These are phyloP conservation scores for Pectinophora gossypiella DNA, from an alignment of 1,140 invertebrate species.

Conservation along the genomic window DNA sequence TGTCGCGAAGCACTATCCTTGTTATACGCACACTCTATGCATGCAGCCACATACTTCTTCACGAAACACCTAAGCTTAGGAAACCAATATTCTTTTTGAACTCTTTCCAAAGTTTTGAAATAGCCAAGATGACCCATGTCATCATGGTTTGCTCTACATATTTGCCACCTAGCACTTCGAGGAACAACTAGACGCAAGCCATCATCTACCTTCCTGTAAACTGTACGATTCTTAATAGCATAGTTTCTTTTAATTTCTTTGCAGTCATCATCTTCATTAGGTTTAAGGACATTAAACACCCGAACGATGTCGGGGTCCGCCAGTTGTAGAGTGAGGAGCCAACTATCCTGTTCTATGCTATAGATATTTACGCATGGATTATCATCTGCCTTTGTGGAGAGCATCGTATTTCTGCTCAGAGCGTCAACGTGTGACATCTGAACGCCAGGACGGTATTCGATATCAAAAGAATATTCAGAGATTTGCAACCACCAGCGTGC, in stretches of 20 bases:
- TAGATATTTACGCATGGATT: neutral
- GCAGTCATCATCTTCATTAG: neutral
- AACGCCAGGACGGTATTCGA: neutral
- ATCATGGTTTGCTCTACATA: slow-evolving; percentile 11
- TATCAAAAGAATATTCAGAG: neutral
- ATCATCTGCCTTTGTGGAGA: neutral
- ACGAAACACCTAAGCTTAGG: slow-evolving; percentile 12
- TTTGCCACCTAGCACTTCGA: slow-evolving; percentile 4
- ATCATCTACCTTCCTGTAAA: slow-evolving; percentile 5
- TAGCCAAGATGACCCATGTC: slow-evolving; percentile 12
- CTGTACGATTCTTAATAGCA: slow-evolving; percentile 3
- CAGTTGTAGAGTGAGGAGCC: slow-evolving; percentile 3
- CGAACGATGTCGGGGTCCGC: neutral
- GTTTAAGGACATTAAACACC: slow-evolving; percentile 4
- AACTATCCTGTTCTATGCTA: slow-evolving; percentile 11
- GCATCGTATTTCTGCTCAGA: slow-evolving; percentile 21
- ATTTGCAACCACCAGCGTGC: neutral
- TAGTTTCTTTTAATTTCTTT: slow-evolving; percentile 6
- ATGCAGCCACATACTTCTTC: no score
- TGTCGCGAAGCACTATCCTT: no score
- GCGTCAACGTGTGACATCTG: no score
- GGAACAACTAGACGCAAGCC: slow-evolving; percentile 4
- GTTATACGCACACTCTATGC: no score
- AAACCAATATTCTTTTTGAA: slow-evolving; percentile 18
- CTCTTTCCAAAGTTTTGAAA: slow-evolving; percentile 10